Percentiles rank a stretch among this genome's conserved stretches.
These are phyloP conservation scores for Netelia melanura DNA, from an alignment of 2,888 invertebrate species.

Conservation along the genomic window DNA sequence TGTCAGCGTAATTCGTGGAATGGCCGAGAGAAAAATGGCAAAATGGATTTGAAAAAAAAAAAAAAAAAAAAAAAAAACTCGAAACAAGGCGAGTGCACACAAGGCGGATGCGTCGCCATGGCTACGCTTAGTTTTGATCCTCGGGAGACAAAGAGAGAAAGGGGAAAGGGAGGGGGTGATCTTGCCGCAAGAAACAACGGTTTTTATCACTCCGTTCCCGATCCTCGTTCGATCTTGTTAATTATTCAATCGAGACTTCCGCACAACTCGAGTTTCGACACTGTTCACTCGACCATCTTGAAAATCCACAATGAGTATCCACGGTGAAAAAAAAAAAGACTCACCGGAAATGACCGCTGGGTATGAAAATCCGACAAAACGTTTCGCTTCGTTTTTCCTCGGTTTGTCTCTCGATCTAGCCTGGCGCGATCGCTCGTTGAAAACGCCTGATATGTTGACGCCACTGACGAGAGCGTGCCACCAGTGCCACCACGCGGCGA, in stretches of 20 bases:
- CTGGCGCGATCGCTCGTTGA: slow-evolving; percentile 54
- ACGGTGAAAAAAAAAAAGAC: slow-evolving; percentile 39
- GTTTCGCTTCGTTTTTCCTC: neutral
- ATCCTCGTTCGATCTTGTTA: slow-evolving; percentile 4
- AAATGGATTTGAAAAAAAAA: neutral
- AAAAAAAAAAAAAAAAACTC: neutral
- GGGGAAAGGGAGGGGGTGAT: neutral
- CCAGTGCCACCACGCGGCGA: slow-evolving; percentile 67
- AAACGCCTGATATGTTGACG: slow-evolving; percentile 21
- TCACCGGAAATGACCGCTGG: slow-evolving; percentile 55
- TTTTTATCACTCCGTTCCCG: neutral
- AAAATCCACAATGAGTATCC: neutral
- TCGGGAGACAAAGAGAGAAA: neutral
- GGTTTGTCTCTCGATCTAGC: slow-evolving; percentile 27
- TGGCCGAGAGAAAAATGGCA: neutral
- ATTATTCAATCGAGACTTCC: neutral
- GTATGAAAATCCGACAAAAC: slow-evolving; percentile 42
- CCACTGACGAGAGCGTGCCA: slow-evolving; percentile 18
- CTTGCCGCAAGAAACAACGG: neutral
- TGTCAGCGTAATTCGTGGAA: neutral
- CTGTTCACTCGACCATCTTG: neutral
- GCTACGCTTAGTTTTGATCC: slow-evolving; percentile 21
- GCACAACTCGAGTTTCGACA: neutral
- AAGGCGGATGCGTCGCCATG: slow-evolving; percentile 3
- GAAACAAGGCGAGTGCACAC: neutral